A percentile compares a stretch with the other conserved stretches of the same genome.
Evolutionary conservation across 2,888 invertebrate genomes (phyloP).

Genomic region (Acleris sparsana): DNA sequence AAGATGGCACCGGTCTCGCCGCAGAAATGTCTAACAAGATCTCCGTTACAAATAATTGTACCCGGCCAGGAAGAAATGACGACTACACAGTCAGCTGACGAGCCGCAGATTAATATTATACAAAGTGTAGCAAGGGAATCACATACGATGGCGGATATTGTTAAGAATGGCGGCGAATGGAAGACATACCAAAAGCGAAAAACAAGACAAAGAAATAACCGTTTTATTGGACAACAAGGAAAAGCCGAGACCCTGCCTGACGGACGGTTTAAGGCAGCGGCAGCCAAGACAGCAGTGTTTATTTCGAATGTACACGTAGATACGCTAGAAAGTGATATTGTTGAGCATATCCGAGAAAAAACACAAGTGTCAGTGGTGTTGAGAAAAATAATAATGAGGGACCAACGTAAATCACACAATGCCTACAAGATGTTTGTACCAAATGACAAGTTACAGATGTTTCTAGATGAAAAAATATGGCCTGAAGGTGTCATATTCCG

Average conservation of each 20-base stretch:
- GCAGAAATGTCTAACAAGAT: no score
- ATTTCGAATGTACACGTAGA: neutral
- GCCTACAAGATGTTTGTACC: constrained; percentile 4
- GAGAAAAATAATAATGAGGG: constrained; percentile 1
- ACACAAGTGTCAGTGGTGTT: neutral
- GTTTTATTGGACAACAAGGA: no score
- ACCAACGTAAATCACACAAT: constrained; percentile 1
- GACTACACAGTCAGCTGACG: no score
- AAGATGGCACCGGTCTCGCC: no score
- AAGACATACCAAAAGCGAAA: no score
- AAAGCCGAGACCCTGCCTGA: neutral
- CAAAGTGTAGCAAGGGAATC: no score
- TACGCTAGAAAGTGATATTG: neutral
- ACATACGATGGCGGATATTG: no score
- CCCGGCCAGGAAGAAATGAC: no score
- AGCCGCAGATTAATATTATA: no score
- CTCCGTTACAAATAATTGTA: no score
- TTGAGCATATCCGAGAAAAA: neutral
- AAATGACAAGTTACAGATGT: neutral
- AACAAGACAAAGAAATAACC: no score
- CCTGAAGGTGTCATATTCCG: neutral
- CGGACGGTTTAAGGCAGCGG: neutral
- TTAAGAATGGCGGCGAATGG: no score
- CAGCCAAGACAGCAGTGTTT: neutral
- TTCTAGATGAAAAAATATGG: neutral